Conservation (phyloP, 1,140 invertebrate genomes). For the Leptonema lineaticorne region DNA sequence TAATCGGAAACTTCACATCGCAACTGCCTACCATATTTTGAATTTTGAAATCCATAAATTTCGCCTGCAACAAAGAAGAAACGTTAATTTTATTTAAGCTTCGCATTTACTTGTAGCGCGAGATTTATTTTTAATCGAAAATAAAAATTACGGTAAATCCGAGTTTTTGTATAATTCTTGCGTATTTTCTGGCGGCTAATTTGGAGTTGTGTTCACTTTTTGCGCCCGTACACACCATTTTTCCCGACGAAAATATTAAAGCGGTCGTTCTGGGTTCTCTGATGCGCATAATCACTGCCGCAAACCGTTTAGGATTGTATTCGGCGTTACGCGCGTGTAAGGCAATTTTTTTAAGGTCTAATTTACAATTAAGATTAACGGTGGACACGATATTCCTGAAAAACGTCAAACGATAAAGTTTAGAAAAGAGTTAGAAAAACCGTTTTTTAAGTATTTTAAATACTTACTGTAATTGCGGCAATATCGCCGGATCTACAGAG, state of each 20-base stretch:
- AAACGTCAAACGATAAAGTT: constrained; percentile 37
- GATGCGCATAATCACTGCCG: constrained; percentile 99
- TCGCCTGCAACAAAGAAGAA: constrained; percentile 71
- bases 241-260: constrained; percentile 98
- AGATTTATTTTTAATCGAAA: not conserved
- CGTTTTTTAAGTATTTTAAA: not conserved
- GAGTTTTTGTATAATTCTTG: constrained; percentile 98
- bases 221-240: constrained; percentile 99
- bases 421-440: not conserved
- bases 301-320: constrained; percentile 99
- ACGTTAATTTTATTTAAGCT: not conserved
- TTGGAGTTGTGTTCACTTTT: constrained; percentile 98
- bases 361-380: constrained; percentile 93
- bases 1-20: constrained; percentile 98
- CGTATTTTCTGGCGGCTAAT: constrained; percentile 97
- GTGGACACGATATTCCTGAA: constrained; percentile 95
- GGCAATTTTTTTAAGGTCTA: constrained; percentile 97
- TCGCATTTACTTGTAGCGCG: no score
- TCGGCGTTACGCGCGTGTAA: constrained; percentile 99
- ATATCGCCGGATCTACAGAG: constrained; percentile 89
- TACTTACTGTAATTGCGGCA: constrained; percentile 91
- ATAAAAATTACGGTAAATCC: constrained; percentile 80
- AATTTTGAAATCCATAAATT: constrained; percentile 99
- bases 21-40: constrained; percentile 99
- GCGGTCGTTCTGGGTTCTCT: constrained; percentile 98